These are phyloP conservation scores for Artemia franciscana DNA, from an alignment of 1,140 invertebrate genomes.

Conservation along the genomic window DNA sequence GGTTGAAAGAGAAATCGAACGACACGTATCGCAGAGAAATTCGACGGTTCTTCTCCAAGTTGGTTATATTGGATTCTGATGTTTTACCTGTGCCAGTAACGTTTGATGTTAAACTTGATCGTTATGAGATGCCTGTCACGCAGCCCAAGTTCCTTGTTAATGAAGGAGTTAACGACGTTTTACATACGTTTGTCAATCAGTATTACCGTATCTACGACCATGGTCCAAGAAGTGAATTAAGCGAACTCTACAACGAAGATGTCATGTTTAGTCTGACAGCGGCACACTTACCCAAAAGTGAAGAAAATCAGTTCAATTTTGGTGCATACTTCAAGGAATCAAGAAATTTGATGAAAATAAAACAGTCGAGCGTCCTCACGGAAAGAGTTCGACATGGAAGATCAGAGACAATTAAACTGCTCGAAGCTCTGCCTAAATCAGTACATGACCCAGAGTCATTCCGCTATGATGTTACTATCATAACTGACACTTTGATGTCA, in stretches of 20 bases:
- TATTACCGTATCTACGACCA: neutral
- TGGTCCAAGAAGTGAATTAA: neutral
- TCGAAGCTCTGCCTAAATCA: neutral
- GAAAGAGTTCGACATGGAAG: neutral
- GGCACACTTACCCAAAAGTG: neutral
- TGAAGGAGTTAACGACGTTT: neutral
- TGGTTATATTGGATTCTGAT: neutral
- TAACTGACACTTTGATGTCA: neutral
- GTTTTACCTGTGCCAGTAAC: neutral
- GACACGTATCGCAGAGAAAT: neutral
- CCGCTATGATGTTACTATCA: neutral
- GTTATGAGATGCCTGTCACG: neutral
- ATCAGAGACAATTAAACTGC: neutral
- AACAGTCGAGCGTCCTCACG: neutral
- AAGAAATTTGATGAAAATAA: neutral
- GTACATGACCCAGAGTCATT: neutral
- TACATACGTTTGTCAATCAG: neutral
- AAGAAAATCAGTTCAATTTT: neutral
- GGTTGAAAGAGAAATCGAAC: neutral
- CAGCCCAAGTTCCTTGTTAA: neutral
- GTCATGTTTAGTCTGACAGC: neutral
- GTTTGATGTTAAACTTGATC: neutral
- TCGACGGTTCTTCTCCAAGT: too few relatives aligned
- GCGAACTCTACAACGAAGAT: neutral
- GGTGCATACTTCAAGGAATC: neutral